Evolutionary conservation across 92 coral and sea anemone species (phyloP), one percentile per base, ranked within the genome.

Genomic region (Paramuricea clavata): DNA sequence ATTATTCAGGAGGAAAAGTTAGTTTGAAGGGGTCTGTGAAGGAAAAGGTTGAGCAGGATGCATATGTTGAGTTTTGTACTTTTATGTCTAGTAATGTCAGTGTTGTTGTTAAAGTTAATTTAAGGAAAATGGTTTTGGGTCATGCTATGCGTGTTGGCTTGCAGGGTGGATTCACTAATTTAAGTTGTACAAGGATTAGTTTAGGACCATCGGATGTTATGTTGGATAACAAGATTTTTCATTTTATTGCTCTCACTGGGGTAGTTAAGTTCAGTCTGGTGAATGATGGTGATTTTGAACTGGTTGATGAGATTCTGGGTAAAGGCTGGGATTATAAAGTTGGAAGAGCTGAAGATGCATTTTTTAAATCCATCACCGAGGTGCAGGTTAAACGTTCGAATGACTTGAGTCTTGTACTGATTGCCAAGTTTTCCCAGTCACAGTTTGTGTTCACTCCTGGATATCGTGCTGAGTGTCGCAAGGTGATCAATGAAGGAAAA

Each of bases 121-220:
- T 65, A 12, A 65, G 72, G 72, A 65, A 25, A 65, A n/a, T n/a
- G 72, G 16, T 65, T n/a, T 65, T 65, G 21, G 72, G 72, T 65
- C 72, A 65, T 65, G 72, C 72, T 26, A 65, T 65, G 41, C 72
- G 72, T 65, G 41, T 26, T 65, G 72, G 30, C 2, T n/a, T 65
- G 16, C 72, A 65, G 16, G 41, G 72, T 65, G 72, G 72, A 11
- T 65, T 65, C 16, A 16, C 6, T 12, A 65, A 65, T 25, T 65
- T 65, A 65, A 65, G 41, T 65, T n/a, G 72, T n/a, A 65, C 16
- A 4, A 65, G 21, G 21, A 25, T 65, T 32, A 65, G 33, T 32
- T 65, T 65, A 65, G 72, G 72, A 3, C 72, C 72, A 65, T 65
- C 72, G 3, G 72, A 65, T 65, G 16, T 65, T n/a, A 2, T 65